These are phyloP conservation scores for Drosophila quinaria DNA, from an alignment of 2,888 invertebrate species.

Conservation along the genomic window DNA sequence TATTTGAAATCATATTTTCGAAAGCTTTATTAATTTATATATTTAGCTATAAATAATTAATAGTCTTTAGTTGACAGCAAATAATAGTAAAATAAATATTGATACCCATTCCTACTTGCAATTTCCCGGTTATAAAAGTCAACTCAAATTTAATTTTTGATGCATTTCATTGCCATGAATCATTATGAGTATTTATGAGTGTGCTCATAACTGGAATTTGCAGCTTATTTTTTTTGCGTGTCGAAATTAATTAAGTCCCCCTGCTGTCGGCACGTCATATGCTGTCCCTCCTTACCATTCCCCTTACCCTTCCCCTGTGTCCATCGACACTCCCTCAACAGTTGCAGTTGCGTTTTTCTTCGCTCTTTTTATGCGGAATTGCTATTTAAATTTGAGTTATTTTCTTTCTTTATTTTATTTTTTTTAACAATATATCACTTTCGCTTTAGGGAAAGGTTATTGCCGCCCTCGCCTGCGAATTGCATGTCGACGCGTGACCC, in stretches of 20 bases:
- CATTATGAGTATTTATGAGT: constrained; percentile 61
- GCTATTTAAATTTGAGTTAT: constrained; percentile 46
- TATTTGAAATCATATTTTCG: too few species aligned
- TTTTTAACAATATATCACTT: constrained; percentile 44
- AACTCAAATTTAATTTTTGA: constrained; percentile 42
- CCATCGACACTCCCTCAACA: not conserved
- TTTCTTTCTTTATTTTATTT: constrained; percentile 23
- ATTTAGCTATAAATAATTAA: too few species aligned
- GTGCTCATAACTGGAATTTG: constrained; percentile 56
- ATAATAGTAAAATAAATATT: not conserved
- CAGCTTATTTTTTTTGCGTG: constrained; percentile 62
- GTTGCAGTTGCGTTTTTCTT: constrained; percentile 28
- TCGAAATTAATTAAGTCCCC: constrained; percentile 73
- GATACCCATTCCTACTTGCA: not conserved
- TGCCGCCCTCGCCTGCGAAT: constrained; percentile 27
- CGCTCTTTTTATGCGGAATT: constrained; percentile 33
- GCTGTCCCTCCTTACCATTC: not conserved
- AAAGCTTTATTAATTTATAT: too few species aligned
- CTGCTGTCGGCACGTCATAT: constrained; percentile 64
- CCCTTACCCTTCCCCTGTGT: not conserved
- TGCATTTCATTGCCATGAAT: constrained; percentile 72
- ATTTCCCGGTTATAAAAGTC: constrained; percentile 12
- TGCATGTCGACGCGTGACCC: constrained; percentile 56
- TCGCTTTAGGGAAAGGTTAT: constrained; percentile 36
- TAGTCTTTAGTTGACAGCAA: too few species aligned